phyloP scores from a whole-genome alignment of 2,113 vertebrate species.

The Desmodus rotundus region DNA sequence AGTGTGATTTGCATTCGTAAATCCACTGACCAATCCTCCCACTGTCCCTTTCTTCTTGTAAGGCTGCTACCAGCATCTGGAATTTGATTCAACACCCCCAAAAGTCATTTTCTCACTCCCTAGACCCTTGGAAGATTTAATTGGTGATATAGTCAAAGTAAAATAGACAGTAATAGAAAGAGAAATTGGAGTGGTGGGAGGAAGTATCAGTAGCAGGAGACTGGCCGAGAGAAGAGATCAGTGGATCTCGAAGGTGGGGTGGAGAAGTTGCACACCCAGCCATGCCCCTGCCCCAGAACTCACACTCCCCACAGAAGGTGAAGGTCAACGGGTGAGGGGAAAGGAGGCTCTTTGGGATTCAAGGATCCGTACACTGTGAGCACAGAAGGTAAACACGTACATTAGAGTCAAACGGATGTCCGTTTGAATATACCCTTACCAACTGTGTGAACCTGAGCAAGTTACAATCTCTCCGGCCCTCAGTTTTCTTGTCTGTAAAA shows the following conservation, averaged over 20 bases:
- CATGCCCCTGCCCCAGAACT: neutral
- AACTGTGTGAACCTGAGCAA: neutral
- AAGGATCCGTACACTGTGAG: neutral
- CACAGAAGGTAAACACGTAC: neutral
- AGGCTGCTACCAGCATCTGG: neutral
- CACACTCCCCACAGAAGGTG: neutral
- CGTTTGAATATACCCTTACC: neutral
- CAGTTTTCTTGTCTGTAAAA: neutral
- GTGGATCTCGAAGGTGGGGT: neutral
- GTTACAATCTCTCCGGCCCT: neutral
- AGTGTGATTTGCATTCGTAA: neutral
- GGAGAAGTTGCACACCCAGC: neutral
- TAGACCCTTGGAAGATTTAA: neutral
- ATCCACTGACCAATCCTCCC: neutral
- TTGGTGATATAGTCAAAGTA: neutral
- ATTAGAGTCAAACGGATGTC: neutral
- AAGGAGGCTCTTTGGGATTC: neutral
- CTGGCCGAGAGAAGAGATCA: neutral
- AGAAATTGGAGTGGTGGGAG: neutral
- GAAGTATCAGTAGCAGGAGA: neutral
- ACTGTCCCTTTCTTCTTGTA: neutral
- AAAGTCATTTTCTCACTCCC: neutral
- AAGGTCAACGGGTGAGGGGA: neutral
- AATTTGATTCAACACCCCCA: neutral
- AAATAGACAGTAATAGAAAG: conserved; percentile 5